Conservation (phyloP, 2,797 vertebrate genomes). For the Thamnophis elegans region DNA sequence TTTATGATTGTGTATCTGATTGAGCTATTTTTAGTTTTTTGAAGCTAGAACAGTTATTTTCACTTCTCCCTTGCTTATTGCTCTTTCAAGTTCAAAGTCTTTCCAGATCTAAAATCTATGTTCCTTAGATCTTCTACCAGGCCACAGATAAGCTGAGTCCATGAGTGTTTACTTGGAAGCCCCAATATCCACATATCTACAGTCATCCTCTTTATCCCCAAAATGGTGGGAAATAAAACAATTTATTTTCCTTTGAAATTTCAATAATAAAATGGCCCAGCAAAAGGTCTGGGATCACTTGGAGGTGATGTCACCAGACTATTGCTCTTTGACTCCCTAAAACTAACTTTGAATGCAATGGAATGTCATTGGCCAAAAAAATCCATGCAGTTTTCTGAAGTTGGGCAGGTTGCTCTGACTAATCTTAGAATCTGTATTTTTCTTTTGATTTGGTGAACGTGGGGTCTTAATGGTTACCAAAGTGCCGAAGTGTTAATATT, state of each 20-base stretch:
- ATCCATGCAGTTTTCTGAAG: background rate
- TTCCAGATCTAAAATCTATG: background rate
- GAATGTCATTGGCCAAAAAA: background rate
- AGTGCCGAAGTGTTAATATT: background rate
- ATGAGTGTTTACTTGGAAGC: background rate
- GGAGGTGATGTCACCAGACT: background rate
- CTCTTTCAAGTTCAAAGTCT: background rate
- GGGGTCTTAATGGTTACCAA: background rate
- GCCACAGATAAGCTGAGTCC: background rate
- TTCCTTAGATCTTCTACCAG: background rate
- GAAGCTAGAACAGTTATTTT: background rate
- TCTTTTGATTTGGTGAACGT: background rate
- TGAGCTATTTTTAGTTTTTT: background rate
- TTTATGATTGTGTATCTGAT: background rate
- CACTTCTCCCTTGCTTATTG: background rate
- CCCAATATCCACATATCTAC: background rate
- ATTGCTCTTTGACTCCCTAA: background rate
- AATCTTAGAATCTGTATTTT: background rate
- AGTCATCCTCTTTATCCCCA: background rate
- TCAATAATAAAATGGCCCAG: constrained; percentile 10
- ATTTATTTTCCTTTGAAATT: constrained; percentile 3
- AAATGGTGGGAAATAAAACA: background rate
- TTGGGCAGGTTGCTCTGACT: background rate
- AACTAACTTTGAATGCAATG: background rate
- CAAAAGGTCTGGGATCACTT: background rate